phyloP scores from a whole-genome alignment of 2,113 vertebrate genomes.

The Ophiodon elongatus region DNA sequence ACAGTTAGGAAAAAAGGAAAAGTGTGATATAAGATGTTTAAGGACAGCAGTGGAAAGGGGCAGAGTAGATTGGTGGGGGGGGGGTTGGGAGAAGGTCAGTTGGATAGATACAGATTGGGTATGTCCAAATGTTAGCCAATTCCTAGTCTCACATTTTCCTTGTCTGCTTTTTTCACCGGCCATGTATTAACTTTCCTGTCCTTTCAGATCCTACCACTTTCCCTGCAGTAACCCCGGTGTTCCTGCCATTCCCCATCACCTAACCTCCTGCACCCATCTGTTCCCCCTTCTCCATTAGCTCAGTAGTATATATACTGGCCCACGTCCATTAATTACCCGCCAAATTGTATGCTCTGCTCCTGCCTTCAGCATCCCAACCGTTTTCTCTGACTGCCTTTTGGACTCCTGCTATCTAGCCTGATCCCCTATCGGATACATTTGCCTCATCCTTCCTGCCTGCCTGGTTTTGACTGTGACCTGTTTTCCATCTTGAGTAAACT shows the following conservation, averaged over 20 bases:
- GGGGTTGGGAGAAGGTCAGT: slow-evolving; percentile 7
- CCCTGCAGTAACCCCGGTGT: not conserved
- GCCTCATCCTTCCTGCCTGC: not conserved
- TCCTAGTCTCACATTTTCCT: slow-evolving; percentile 5
- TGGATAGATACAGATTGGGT: not conserved
- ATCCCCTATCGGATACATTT: not conserved
- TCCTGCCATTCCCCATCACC: not conserved
- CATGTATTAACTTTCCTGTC: not conserved
- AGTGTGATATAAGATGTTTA: slow-evolving; percentile 1
- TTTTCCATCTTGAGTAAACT: not conserved
- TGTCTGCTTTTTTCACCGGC: not conserved
- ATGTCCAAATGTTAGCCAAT: not conserved
- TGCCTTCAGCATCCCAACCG: not conserved
- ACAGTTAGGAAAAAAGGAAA: not conserved
- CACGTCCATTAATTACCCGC: not conserved
- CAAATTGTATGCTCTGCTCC: not conserved
- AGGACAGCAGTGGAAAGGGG: not conserved
- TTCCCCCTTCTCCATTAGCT: not conserved
- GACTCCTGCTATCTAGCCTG: not conserved
- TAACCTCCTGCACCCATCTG: not conserved
- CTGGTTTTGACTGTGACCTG: not conserved
- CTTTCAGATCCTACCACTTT: not conserved
- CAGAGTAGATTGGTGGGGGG: not conserved
- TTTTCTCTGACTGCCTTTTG: slow-evolving; percentile 1
- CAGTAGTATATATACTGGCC: not conserved